Evolutionary conservation across 2,888 invertebrate genomes (phyloP).

Genomic region (Melanostoma mellinum): DNA sequence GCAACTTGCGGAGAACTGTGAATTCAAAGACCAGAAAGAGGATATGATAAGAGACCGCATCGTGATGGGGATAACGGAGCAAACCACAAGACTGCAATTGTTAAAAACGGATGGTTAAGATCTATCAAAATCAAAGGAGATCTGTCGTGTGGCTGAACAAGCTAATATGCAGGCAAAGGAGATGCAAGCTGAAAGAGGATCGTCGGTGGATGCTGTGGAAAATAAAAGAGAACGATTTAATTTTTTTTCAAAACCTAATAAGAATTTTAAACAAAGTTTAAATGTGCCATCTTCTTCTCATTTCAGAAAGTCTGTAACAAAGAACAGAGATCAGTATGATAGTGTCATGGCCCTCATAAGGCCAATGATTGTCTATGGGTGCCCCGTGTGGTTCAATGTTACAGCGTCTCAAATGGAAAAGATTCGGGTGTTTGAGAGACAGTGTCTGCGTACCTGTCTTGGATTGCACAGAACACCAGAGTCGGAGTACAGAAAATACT

Average conservation of each 20-base stretch:
- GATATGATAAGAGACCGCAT: slow-evolving; percentile 20
- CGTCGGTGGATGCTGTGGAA: slow-evolving; percentile 13
- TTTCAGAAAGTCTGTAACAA: slow-evolving; percentile 34
- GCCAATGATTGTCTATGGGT: no score
- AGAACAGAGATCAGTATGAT: slow-evolving; percentile 34
- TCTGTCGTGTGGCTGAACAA: slow-evolving; percentile 32
- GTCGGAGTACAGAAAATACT: no score
- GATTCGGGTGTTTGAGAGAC: no score
- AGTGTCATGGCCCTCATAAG: no score
- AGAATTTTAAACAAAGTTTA: background rate
- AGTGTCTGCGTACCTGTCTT: no score
- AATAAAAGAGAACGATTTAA: slow-evolving; percentile 12
- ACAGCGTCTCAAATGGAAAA: no score
- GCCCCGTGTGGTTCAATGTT: no score
- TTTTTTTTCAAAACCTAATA: slow-evolving; percentile 7
- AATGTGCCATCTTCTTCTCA: slow-evolving; percentile 17
- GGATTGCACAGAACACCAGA: no score
- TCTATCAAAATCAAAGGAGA: slow-evolving; percentile 4
- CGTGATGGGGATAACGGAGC: slow-evolving; percentile 32
- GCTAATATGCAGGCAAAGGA: slow-evolving; percentile 22
- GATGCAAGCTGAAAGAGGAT: slow-evolving; percentile 32
- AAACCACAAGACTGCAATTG: slow-evolving; percentile 22
- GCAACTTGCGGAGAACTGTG: slow-evolving; percentile 23
- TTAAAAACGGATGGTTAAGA: slow-evolving; percentile 28
- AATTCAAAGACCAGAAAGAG: slow-evolving; percentile 21